Evolutionary conservation across 2,113 vertebrate genomes (phyloP).

Genomic region (Aphelocoma coerulescens): DNA sequence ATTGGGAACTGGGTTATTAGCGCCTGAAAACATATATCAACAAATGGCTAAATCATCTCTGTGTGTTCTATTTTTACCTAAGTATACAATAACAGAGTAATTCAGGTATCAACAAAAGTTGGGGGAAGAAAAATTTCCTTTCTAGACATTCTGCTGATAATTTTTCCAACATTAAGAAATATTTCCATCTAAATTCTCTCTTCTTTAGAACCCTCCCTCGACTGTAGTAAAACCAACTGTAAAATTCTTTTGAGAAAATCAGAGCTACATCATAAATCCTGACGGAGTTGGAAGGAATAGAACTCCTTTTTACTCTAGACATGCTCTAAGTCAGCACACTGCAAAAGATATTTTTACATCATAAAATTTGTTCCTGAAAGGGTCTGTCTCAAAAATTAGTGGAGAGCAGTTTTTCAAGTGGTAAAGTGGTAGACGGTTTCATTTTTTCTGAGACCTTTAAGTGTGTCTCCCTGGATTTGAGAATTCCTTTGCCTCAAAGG

Average conservation of each 20-base stretch:
- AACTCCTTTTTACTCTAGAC: neutral
- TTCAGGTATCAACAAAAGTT: neutral
- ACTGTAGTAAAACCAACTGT: neutral
- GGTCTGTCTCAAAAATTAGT: neutral
- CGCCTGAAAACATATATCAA: neutral
- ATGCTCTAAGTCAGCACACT: neutral
- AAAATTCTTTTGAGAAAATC: neutral
- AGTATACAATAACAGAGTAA: neutral
- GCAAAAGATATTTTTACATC: neutral
- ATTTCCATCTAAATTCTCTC: neutral
- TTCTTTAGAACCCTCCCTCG: neutral
- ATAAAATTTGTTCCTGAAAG: neutral
- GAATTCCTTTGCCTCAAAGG: neutral
- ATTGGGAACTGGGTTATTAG: neutral
- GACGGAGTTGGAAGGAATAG: neutral
- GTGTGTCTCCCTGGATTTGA: neutral
- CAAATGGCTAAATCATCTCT: neutral
- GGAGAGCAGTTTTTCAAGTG: neutral
- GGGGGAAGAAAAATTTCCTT: neutral
- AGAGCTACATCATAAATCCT: neutral
- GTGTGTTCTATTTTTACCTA: neutral
- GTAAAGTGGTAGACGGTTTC: neutral
- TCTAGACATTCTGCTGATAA: neutral
- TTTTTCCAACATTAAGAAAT: neutral
- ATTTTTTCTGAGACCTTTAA: neutral